Percentiles rank a stretch among this genome's conserved stretches.
These are phyloP conservation scores for Seriola dumerili DNA, from an alignment of 2,113 vertebrate species.

Conservation along the genomic window DNA sequence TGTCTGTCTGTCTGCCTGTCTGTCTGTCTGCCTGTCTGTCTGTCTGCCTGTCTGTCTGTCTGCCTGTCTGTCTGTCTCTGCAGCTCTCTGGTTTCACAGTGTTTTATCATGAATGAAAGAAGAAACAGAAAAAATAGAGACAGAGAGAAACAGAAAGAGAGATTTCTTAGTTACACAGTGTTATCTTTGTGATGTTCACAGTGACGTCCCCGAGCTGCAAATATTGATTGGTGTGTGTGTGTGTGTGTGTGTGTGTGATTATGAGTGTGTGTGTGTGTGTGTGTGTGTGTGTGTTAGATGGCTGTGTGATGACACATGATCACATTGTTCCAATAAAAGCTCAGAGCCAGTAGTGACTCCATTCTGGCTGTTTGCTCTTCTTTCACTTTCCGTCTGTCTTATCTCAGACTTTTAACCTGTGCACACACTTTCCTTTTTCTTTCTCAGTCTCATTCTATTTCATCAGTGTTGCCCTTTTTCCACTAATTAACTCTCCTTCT, in stretches of 20 bases:
- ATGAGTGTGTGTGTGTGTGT: background rate
- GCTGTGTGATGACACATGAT: background rate
- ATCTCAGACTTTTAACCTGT: background rate
- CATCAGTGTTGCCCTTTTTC: background rate
- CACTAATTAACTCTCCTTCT: slow-evolving; percentile 23
- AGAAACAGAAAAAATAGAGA: too few species aligned
- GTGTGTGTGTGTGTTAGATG: background rate
- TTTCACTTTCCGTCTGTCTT: background rate
- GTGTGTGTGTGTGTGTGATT: background rate
- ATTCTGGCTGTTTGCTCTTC: background rate
- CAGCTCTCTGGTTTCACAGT: slow-evolving; percentile 38
- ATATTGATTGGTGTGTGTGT: slow-evolving; percentile 18
- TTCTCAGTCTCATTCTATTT: background rate
- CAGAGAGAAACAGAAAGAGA: background rate
- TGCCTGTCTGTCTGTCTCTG: slow-evolving; percentile 17
- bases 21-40: too few species aligned
- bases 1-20: too few species aligned
- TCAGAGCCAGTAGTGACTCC: background rate
- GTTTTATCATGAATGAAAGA: too few species aligned
- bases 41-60: background rate
- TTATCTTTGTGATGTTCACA: background rate
- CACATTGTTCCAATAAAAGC: slow-evolving; percentile 3
- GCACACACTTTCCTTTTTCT: background rate
- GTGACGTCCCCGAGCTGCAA: background rate
- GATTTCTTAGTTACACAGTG: background rate